Conservation (phyloP, 1,140 invertebrate genomes). For the Scaptomyza graminum region DNA sequence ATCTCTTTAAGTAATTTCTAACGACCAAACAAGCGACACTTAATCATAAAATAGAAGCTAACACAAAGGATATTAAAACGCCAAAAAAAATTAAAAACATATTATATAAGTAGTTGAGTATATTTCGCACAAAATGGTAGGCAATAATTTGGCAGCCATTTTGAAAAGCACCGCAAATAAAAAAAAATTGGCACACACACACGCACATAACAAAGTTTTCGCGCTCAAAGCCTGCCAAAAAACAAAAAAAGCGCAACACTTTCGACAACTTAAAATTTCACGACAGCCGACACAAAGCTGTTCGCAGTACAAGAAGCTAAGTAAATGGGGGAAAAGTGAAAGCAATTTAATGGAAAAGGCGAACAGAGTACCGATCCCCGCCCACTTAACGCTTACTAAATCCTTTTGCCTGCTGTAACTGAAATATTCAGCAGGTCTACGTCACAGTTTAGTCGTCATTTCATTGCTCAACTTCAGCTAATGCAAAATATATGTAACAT, state of each 20-base stretch:
- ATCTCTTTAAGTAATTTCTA: background rate
- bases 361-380: background rate
- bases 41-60: background rate
- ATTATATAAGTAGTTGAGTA: background rate
- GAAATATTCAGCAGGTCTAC: constrained; percentile 10
- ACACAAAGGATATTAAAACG: constrained; percentile 1
- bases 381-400: background rate
- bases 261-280: constrained; percentile 27
- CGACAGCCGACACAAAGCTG: constrained; percentile 6
- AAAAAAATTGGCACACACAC: constrained; percentile 1
- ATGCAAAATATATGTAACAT: constrained; percentile 47
- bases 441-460: constrained; percentile 34
- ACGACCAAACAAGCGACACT: background rate
- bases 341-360: constrained; percentile 13
- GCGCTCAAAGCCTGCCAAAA: background rate
- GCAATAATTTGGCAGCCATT: constrained; percentile 26
- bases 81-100: no score
- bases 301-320: constrained; percentile 3
- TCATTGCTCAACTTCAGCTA: constrained; percentile 22
- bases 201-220: background rate
- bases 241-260: constrained; percentile 12
- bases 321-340: constrained; percentile 17
- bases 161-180: constrained; percentile 25
- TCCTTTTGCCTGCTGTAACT: constrained; percentile 13
- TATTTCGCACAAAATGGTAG: constrained; percentile 1